Conservation (phyloP, 2,888 invertebrate species). For the Bimastos eiseni region DNA sequence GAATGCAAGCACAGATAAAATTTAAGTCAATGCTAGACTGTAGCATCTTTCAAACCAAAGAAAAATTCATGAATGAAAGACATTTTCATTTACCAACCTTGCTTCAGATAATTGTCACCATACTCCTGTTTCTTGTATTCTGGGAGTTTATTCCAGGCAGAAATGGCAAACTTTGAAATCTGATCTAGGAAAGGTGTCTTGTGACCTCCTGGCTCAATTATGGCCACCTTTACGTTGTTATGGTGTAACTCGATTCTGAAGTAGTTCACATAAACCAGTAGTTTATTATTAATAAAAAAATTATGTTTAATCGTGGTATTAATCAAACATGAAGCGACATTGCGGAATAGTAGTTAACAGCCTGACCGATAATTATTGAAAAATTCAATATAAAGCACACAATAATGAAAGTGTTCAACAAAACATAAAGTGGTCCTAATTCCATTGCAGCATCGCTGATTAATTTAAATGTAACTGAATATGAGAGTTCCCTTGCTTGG, state of each 20-base stretch:
- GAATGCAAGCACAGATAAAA: not conserved
- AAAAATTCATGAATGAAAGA: not conserved
- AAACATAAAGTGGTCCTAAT: too few species aligned
- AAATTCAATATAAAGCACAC: too few species aligned
- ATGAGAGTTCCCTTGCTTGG: too few species aligned
- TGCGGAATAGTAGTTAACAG: not conserved
- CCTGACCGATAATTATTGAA: not conserved
- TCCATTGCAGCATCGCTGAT: too few species aligned
- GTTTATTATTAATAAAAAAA: too few species aligned
- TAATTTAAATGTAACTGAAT: too few species aligned
- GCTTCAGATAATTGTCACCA: constrained; percentile 31
- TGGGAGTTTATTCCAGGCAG: constrained; percentile 28
- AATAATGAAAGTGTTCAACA: too few species aligned
- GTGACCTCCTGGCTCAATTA: constrained; percentile 34
- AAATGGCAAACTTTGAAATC: not conserved
- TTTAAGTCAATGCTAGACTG: not conserved
- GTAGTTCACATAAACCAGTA: not conserved
- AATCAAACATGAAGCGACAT: not conserved
- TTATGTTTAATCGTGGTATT: not conserved
- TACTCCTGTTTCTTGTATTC: constrained; percentile 25
- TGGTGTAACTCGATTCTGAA: constrained; percentile 29
- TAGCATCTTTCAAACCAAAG: not conserved
- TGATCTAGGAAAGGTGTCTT: constrained; percentile 24
- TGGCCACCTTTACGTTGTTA: constrained; percentile 24
- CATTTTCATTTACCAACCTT: constrained; percentile 18